Evolutionary conservation across 2,888 invertebrate genomes (phyloP).

Genomic region (Eupithecia subumbrata): DNA sequence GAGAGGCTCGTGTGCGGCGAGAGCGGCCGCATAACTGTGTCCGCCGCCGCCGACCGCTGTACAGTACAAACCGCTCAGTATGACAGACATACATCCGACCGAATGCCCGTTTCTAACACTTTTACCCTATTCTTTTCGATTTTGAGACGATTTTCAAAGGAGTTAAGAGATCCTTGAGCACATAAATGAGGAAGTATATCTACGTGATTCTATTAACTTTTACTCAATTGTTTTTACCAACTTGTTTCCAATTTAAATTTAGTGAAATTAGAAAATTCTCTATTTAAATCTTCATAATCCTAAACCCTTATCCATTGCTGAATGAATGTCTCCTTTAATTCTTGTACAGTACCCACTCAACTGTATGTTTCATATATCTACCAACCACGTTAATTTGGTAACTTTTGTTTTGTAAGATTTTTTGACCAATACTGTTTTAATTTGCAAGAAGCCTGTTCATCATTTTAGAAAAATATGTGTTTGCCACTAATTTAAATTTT

Average conservation of each 20-base stretch:
- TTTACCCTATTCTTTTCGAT: neutral
- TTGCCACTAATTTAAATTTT: neutral
- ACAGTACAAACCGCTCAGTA: constrained; percentile 48
- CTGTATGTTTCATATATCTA: too few relatives aligned
- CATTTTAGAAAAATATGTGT: neutral
- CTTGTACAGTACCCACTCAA: neutral
- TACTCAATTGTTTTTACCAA: neutral
- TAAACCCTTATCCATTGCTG: neutral
- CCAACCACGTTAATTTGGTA: too few relatives aligned
- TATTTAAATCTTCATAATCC: neutral
- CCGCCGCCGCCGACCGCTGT: constrained; percentile 62
- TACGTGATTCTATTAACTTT: neutral
- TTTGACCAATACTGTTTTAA: too few relatives aligned
- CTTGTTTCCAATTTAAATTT: neutral
- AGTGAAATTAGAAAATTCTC: neutral
- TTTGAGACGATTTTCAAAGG: neutral
- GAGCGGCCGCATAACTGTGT: constrained; percentile 93
- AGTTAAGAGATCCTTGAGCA: neutral
- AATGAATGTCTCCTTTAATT: neutral
- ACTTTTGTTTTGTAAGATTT: too few relatives aligned
- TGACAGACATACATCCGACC: constrained; percentile 28
- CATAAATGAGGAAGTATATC: neutral
- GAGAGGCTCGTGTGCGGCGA: constrained; percentile 92
- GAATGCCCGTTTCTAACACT: neutral
- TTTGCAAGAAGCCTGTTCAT: too few relatives aligned